Conservation (phyloP, 2,888 invertebrate genomes). For the Melanostoma mellinum region DNA sequence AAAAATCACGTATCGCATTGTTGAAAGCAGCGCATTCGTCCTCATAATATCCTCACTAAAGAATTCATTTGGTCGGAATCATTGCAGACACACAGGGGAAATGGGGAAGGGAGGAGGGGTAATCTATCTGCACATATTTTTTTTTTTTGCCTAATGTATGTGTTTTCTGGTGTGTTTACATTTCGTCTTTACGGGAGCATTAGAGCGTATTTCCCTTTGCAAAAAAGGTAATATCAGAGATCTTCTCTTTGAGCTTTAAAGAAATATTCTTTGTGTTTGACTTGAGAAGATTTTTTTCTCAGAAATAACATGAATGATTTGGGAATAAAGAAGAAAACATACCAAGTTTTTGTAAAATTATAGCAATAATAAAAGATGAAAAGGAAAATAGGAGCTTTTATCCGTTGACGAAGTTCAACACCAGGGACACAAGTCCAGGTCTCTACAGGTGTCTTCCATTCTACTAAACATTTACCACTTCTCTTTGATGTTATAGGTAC, state of each 20-base stretch:
- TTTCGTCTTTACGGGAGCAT: slow-evolving; percentile 3
- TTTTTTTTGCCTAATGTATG: slow-evolving; percentile 9
- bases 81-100: background rate
- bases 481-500: no score
- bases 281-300: no score
- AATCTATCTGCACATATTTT: slow-evolving; percentile 21
- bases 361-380: no score
- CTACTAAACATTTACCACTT: no score
- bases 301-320: no score
- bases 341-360: no score
- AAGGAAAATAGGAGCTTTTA: no score
- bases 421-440: no score
- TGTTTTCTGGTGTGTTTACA: slow-evolving; percentile 22
- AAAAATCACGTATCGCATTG: slow-evolving; percentile 46
- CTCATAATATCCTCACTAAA: slow-evolving; percentile 27
- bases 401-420: no score
- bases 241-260: slow-evolving; percentile 26
- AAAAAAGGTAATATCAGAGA: slow-evolving; percentile 27
- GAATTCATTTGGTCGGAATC: slow-evolving; percentile 39
- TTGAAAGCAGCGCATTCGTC: slow-evolving; percentile 29
- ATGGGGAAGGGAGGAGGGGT: background rate
- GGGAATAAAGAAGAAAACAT: no score
- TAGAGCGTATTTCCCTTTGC: background rate
- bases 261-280: slow-evolving; percentile 15
- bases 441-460: no score